Evolutionary conservation across 2,888 invertebrate species (phyloP), one percentile per base, ranked within the genome.

Genomic region (Fissipunctia ypsillon): DNA sequence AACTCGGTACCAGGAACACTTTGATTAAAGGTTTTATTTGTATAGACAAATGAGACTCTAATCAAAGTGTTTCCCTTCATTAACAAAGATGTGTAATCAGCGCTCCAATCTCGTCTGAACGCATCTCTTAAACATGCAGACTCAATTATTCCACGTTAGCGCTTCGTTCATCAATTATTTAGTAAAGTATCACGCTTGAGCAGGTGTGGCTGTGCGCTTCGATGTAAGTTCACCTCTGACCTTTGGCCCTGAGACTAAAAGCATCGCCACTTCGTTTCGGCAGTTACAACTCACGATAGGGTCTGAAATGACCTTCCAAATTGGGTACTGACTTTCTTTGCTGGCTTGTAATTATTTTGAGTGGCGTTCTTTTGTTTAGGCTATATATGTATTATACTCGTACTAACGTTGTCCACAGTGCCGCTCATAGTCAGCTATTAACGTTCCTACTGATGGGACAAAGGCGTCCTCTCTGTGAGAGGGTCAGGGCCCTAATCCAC

Each of bases 141-240:
- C 67, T 82, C 74, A 80, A 76, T 84, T 82, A 84, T 82, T 74
- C 76, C 50, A 66, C 50, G 71, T 85, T 72, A 81, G 66, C 76
- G 67, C 81, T 73, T 75, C 69, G 61, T 76, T 65, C 69, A 84
- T 86, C 64, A 78, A 80, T 80, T 78, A 85, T 85, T 84, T 66
- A 78, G 48, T 48, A 65, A 67, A 84, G 70, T 79, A 78, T 78
- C 38, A 65, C 65, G 54, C 48, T 59, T 74, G 54, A 54, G 54
- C 45, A 61, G 61, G 65, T 65, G 25, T 70, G 35, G 52, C 61
- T 31, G 60, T 68, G 35, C 70, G 54, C 63, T 64, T 35, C 56
- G 38, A 7, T 69, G 61, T 68, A 73, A 57, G 41, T 59, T 73
- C 54, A 80, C 76, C 78, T 77, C 67, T 72, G 52, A 80, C 85